Base-by-base conservation (phyloP, 2,797 vertebrate species). In the Helostoma temminkii region DNA sequence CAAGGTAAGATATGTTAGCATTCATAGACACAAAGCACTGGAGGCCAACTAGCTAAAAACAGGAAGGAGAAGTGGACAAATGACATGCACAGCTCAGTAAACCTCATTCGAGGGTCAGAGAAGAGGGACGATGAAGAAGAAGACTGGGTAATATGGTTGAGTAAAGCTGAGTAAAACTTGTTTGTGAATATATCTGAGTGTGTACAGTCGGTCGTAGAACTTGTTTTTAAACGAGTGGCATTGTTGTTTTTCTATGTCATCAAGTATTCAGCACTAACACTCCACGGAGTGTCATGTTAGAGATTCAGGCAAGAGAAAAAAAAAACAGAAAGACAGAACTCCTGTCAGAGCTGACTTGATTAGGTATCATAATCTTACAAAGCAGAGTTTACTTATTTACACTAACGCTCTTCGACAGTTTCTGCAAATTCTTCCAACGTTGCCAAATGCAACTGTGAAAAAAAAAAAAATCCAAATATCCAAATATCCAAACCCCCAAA, bases 1-100 rank as follows among this genome's bases (percentile, higher is more conserved):
- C 88, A 91, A 93, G 88, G 86, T 89, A 82, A 91, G 87, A 83
- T 68, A 54, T 61, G 89, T 90, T 91, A 87, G 86, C 87, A 90
- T 91, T 89, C 88, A 86, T 69, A 66, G 79, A 73, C 88, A 83
- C 62, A 71, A 84, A 87, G 80, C 85, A 88, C 87, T 66, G 64
- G 87, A 89, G 88, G 87, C 83, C 82, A 84, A 84, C 70, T 81
- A 80, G 76, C 75, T 48, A 77, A 67, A 82, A 82, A 81, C 82
- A 78, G 81, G 84, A 88, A 76, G 83, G 57, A 85, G 71, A 79
- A 64, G 69, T 74, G 69, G 71, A 74, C 64, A 78, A 84, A 88
- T 85, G 82, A 84, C 89, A 84, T 76, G 84, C 77, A 77, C 70
- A 71, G 78, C 66, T 41, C 62, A 72, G 78, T 66, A 30, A 87